Evolutionary conservation across 2,888 invertebrate species (phyloP).

Genomic region (Xestia c-nigrum): DNA sequence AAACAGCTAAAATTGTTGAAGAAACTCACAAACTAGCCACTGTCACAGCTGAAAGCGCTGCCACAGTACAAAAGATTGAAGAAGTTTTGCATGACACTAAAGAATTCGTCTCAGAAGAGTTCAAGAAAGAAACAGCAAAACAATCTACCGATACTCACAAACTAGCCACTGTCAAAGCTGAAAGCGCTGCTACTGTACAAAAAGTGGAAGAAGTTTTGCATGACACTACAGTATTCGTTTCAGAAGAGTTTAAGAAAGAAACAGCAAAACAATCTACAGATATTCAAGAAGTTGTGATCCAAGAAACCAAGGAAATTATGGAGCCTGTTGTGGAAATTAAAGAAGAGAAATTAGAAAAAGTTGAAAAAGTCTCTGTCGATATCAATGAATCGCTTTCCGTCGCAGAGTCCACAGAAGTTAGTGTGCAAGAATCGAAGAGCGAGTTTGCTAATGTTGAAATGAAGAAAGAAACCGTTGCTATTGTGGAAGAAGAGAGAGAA

Average conservation of each 20-base stretch:
- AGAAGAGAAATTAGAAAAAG: slow-evolving; percentile 65
- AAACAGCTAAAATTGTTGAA: slow-evolving; percentile 65
- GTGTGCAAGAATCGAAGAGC: slow-evolving; percentile 50
- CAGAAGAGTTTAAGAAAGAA: slow-evolving; percentile 63
- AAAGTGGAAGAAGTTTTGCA: slow-evolving; percentile 52
- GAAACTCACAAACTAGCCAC: slow-evolving; percentile 60
- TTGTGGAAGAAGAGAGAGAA: slow-evolving; percentile 36
- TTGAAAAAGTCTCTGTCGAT: slow-evolving; percentile 64
- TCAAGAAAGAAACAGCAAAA: slow-evolving; percentile 58
- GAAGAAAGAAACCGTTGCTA: slow-evolving; percentile 40
- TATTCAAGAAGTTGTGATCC: slow-evolving; percentile 51
- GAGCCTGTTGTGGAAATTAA: slow-evolving; percentile 61
- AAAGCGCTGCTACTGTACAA: slow-evolving; percentile 62
- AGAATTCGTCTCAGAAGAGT: slow-evolving; percentile 62
- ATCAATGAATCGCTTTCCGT: slow-evolving; percentile 61
- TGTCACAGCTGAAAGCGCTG: slow-evolving; percentile 58
- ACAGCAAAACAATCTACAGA: slow-evolving; percentile 54
- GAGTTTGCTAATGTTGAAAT: slow-evolving; percentile 47
- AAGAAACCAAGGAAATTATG: slow-evolving; percentile 61
- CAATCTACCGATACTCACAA: slow-evolving; percentile 46
- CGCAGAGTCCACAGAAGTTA: slow-evolving; percentile 52
- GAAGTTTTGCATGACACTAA: slow-evolving; percentile 57
- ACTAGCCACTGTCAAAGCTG: slow-evolving; percentile 47
- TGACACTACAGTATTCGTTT: slow-evolving; percentile 60
- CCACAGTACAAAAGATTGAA: slow-evolving; percentile 61